Percentiles rank a stretch among this genome's conserved stretches.
phyloP scores from a whole-genome alignment of 64 coral and sea anemone species.

The Porites australiensis region DNA sequence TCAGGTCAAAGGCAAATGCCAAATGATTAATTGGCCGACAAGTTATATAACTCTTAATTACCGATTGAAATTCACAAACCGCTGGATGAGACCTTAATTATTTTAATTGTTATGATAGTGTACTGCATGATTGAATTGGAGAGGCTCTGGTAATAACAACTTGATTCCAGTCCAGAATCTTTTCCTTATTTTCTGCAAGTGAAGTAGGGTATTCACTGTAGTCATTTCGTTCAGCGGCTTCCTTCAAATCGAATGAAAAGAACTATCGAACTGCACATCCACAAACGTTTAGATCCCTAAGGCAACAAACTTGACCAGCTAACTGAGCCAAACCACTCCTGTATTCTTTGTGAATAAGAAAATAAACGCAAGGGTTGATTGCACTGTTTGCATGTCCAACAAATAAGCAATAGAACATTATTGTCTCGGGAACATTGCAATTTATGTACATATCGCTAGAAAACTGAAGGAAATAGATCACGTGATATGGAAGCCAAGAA shows the following conservation, averaged over 20 bases:
- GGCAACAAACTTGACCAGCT: conserved; percentile 1
- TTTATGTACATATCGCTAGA: background rate
- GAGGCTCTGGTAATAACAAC: background rate
- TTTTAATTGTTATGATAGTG: no score
- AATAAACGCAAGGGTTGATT: conserved; percentile 64
- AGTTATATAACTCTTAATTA: no score
- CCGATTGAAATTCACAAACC: no score
- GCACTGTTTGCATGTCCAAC: conserved; percentile 59
- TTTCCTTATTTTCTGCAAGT: background rate
- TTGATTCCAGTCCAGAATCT: background rate
- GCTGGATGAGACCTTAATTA: no score
- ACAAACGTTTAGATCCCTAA: background rate
- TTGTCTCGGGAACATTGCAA: background rate
- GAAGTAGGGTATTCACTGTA: background rate
- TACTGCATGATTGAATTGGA: no score
- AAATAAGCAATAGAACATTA: conserved; percentile 33
- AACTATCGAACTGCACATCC: background rate
- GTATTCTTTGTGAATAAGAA: conserved; percentile 50
- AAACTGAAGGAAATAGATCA: conserved; percentile 42
- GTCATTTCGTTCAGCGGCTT: background rate
- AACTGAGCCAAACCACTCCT: conserved; percentile 22
- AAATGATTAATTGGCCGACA: no score
- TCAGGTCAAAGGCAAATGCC: no score
- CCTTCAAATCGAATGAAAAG: background rate
- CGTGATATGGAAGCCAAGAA: conserved; percentile 64